Percentiles rank a stretch among this genome's conserved stretches.
These are phyloP conservation scores for Mimas tiliae DNA, from an alignment of 2,888 invertebrate species.

Conservation along the genomic window DNA sequence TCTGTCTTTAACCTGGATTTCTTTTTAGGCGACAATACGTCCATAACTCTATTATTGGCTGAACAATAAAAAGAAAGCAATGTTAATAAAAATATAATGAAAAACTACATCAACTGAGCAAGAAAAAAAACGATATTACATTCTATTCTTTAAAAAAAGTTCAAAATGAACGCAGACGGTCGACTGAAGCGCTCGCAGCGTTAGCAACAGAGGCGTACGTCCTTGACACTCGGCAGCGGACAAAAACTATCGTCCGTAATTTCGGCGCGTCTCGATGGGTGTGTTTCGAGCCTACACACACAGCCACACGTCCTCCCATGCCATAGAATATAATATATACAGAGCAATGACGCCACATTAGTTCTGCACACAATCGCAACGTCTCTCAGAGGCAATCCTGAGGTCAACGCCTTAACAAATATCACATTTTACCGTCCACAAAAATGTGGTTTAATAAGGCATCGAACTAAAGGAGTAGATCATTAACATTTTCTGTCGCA, in stretches of 20 bases:
- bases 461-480: constrained; percentile 11
- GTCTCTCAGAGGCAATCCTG: constrained; percentile 34
- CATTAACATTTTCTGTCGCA: constrained; percentile 24
- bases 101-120: background rate
- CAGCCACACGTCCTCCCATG: constrained; percentile 48
- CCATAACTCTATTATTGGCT: background rate
- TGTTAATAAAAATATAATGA: background rate
- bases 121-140: constrained; percentile 19
- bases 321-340: constrained; percentile 53
- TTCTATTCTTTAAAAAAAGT: constrained; percentile 26
- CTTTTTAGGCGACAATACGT: background rate
- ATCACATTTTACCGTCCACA: constrained; percentile 13
- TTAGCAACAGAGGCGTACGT: constrained; percentile 69
- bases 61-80: constrained; percentile 8
- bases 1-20: background rate
- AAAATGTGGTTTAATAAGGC: constrained; percentile 15
- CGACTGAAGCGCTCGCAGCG: constrained; percentile 26
- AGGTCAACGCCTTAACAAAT: constrained; percentile 36
- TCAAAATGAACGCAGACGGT: constrained; percentile 19
- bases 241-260: constrained; percentile 78
- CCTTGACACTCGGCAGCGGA: constrained; percentile 80
- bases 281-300: constrained; percentile 64
- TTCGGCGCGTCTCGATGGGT: constrained; percentile 76
- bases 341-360: constrained; percentile 24
- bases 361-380: constrained; percentile 32